Evolutionary conservation across 2,113 vertebrate genomes (phyloP), one percentile per base, ranked within the genome.

Genomic region (Gila orcuttii): DNA sequence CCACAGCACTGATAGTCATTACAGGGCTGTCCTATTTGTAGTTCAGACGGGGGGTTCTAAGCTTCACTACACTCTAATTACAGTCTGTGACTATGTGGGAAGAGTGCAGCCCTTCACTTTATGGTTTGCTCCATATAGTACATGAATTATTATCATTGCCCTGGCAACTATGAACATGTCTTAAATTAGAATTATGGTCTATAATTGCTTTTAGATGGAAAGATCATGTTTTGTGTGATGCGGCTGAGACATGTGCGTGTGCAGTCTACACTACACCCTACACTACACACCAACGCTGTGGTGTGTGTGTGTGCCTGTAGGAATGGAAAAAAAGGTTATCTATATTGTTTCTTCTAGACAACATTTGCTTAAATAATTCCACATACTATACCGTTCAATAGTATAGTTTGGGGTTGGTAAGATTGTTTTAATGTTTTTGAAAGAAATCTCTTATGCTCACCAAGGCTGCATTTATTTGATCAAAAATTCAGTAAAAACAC

Each of bases 61-160:
- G 75, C 83, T 82, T 28, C 23, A 84, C 62, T 83, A 62, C 80
- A 77, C 81, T 84, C 83, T 88, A 90, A 92, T 91, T 88, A 90
- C 75, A 89, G 88, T 66, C 83, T 80, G 21, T 84, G 78, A 74
- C 85, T 52, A 21, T 64, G 75, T 73, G 71, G 82, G 64, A 75
- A 83, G 76, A 86, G 77, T 71, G 21, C 31, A 50, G 71, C 78
- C 86, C 69, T 88, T 23, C 39, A 79, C 79, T 84, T 86, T 78
- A 25, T 89, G 84, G 86, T 79, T 83, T 87, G 71, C 10, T 64
- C 82, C 77, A 59, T 83, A 66, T 79, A 83, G 69, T 84, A 84
- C 80, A 85, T 87, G 76, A 83, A 83, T n/a, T 25, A 47, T 88
- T 87, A 89, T 87, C 84, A 86, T 82, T 86, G 79, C 66, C 33